A percentile compares a stretch with the other conserved stretches of the same genome.
These are phyloP conservation scores for Suncus etruscus DNA, from an alignment of 2,113 vertebrate species.

Conservation along the genomic window DNA sequence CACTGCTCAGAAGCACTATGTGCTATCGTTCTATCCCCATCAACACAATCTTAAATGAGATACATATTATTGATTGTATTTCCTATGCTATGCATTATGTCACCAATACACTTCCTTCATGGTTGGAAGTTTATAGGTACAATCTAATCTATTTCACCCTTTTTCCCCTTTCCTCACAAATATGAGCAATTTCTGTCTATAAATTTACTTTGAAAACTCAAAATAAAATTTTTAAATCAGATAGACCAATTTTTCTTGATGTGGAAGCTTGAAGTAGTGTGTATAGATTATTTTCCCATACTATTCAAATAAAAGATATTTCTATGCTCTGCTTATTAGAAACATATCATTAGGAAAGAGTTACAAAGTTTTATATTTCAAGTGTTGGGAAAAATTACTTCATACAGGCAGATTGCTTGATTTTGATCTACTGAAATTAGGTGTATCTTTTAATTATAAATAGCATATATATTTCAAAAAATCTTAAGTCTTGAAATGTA, in stretches of 20 bases:
- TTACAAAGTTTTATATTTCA: constrained; percentile 37
- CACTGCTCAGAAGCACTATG: too few relatives aligned
- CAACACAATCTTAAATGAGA: not conserved
- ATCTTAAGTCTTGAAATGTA: constrained; percentile 30
- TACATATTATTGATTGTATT: not conserved
- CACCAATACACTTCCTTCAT: not conserved
- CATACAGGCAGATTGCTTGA: constrained; percentile 10
- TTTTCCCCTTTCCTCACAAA: not conserved
- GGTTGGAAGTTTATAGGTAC: not conserved
- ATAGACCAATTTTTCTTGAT: constrained; percentile 57
- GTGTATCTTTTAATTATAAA: constrained; percentile 56
- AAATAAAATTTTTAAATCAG: constrained; percentile 54
- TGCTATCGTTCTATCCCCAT: not conserved
- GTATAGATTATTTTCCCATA: constrained; percentile 33
- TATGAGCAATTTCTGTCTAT: constrained; percentile 33
- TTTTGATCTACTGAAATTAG: constrained; percentile 60
- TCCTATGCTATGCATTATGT: not conserved
- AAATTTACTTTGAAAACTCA: constrained; percentile 26
- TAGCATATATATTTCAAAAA: constrained; percentile 61
- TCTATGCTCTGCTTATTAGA: constrained; percentile 32
- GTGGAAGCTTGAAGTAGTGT: constrained; percentile 46
- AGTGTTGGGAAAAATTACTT: not conserved
- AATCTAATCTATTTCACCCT: not conserved
- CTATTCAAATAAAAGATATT: constrained; percentile 21
- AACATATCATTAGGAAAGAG: constrained; percentile 47